These are phyloP conservation scores for Elanus axillaris DNA, from an alignment of 2,113 vertebrate species.

Conservation along the genomic window DNA sequence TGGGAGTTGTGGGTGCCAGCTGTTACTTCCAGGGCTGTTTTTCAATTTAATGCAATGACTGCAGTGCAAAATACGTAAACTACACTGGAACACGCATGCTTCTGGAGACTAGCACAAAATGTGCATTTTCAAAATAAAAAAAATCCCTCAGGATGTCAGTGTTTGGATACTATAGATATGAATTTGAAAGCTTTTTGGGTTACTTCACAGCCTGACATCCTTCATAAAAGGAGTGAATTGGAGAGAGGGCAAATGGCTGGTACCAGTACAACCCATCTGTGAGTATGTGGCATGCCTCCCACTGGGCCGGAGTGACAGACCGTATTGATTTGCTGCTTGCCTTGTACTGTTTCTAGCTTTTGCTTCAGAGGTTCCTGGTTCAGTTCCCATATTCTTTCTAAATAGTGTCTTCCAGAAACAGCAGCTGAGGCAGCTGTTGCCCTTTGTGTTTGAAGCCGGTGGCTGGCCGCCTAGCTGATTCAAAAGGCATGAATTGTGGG, in stretches of 20 bases:
- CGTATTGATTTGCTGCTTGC: background rate
- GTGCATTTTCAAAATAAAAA: background rate
- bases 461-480: background rate
- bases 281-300: background rate
- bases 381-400: background rate
- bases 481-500: fast-evolving
- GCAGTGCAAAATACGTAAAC: background rate
- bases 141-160: background rate
- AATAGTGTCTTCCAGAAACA: background rate
- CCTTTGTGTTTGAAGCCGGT: background rate
- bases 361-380: background rate
- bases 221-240: background rate
- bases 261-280: background rate
- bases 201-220: background rate
- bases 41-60: background rate
- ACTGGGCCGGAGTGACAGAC: fast-evolving
- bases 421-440: background rate
- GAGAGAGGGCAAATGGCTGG: background rate
- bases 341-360: background rate
- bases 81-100: background rate
- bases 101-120: background rate
- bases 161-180: background rate
- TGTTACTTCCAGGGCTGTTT: background rate
- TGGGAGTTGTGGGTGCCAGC: background rate
- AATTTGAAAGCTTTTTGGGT: background rate